Conservation (phyloP, 2,888 invertebrate species). For the Pterostichus madidus region DNA sequence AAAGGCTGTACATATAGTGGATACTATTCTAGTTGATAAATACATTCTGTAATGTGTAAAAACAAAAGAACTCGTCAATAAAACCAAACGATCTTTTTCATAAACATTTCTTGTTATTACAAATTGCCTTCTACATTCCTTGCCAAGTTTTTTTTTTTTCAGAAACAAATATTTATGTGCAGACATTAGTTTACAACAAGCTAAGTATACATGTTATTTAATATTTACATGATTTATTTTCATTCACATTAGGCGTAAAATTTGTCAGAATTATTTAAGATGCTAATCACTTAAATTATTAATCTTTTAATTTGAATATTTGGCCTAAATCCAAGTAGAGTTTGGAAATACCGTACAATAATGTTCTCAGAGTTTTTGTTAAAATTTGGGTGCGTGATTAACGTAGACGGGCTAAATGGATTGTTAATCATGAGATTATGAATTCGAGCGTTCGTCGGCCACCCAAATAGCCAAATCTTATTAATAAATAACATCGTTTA, state of each 20-base stretch:
- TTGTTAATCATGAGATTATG: constrained; percentile 57
- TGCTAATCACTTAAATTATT: constrained; percentile 40
- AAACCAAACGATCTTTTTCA: constrained; percentile 65
- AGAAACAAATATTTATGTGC: constrained; percentile 30
- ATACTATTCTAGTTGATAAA: constrained; percentile 58
- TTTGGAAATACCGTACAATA: constrained; percentile 37
- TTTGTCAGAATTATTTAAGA: constrained; percentile 15
- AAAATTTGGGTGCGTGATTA: constrained; percentile 51
- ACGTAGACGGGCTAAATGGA: constrained; percentile 48
- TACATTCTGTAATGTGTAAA: constrained; percentile 66
- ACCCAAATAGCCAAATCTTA: constrained; percentile 58
- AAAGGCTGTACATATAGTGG: constrained; percentile 59
- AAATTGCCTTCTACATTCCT: constrained; percentile 39
- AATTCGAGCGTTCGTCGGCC: constrained; percentile 52
- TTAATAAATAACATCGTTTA: constrained; percentile 65
- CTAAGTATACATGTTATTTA: constrained; percentile 36
- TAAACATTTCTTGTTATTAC: constrained; percentile 32
- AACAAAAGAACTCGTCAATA: constrained; percentile 58
- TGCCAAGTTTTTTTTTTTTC: constrained; percentile 26
- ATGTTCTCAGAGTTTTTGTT: constrained; percentile 45
- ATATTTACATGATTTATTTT: constrained; percentile 43
- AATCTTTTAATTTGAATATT: constrained; percentile 50
- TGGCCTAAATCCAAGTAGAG: constrained; percentile 40
- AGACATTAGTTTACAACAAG: constrained; percentile 34
- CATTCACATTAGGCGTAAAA: constrained; percentile 21